phyloP scores from a whole-genome alignment of 2,113 vertebrate genomes.

The Charadrius vociferus region DNA sequence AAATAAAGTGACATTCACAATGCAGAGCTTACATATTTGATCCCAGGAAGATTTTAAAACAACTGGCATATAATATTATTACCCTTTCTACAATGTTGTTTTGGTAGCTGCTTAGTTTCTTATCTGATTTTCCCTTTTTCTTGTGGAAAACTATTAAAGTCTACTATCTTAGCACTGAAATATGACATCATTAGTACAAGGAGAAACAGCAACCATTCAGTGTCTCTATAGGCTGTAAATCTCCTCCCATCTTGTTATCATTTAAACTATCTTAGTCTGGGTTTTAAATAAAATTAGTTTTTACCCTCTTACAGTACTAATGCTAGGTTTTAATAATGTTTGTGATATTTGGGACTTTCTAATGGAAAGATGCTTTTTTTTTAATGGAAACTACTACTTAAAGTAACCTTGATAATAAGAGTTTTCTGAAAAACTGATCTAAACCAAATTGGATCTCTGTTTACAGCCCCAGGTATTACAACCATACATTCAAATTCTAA shows the following conservation, averaged over 20 bases:
- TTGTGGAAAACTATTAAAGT: not conserved
- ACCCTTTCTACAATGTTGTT: not conserved
- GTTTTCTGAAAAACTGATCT: not conserved
- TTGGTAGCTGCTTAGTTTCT: not conserved
- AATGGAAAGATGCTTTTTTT: not conserved
- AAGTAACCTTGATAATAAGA: not conserved
- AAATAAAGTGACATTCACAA: not conserved
- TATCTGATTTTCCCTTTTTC: not conserved
- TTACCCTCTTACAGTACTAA: not conserved
- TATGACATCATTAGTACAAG: not conserved
- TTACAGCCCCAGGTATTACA: not conserved
- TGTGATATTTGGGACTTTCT: not conserved
- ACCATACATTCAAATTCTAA: not conserved
- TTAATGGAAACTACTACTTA: not conserved
- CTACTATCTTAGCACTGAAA: not conserved
- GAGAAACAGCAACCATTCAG: not conserved
- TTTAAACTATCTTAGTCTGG: not conserved
- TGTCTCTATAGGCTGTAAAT: not conserved
- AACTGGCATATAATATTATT: not conserved
- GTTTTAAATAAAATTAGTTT: not conserved
- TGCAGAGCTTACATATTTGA: not conserved
- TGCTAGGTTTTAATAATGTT: not conserved
- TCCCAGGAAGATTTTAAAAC: not conserved
- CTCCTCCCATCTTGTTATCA: not conserved
- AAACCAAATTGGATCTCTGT: not conserved